Conservation (phyloP, 2,797 vertebrate genomes). For the Aselliscus stoliczkanus region DNA sequence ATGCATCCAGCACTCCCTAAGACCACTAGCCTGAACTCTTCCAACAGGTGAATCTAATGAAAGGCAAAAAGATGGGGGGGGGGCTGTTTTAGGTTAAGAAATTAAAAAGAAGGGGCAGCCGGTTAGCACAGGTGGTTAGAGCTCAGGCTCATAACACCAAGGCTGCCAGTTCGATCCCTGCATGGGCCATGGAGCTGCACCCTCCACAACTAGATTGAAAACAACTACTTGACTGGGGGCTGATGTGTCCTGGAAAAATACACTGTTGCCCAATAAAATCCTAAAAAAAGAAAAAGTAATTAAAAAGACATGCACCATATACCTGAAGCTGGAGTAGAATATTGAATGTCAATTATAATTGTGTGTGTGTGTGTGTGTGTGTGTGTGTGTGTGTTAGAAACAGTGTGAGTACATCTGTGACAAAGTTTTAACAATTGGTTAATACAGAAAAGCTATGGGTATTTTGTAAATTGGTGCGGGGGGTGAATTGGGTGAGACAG, state of each 20-base stretch:
- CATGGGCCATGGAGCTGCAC: too few species aligned
- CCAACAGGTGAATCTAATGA: not conserved
- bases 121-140: too few species aligned
- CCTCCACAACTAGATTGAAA: too few species aligned
- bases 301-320: not conserved
- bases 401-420: not conserved
- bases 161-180: too few species aligned
- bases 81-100: not conserved
- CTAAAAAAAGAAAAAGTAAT: not conserved
- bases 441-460: not conserved
- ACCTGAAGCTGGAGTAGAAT: too few species aligned
- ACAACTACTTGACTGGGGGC: too few species aligned
- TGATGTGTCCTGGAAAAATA: too few species aligned
- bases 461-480: not conserved
- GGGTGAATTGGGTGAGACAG: not conserved
- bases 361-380: too few species aligned
- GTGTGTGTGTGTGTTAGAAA: not conserved
- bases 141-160: too few species aligned
- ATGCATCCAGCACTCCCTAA: not conserved
- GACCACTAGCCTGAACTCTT: not conserved
- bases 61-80: not conserved
- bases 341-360: too few species aligned
- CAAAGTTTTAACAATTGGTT: not conserved
- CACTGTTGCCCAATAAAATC: too few species aligned
- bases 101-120: not conserved